These are phyloP conservation scores for Platichthys flesus DNA, from an alignment of 2,113 vertebrate species.

Conservation along the genomic window DNA sequence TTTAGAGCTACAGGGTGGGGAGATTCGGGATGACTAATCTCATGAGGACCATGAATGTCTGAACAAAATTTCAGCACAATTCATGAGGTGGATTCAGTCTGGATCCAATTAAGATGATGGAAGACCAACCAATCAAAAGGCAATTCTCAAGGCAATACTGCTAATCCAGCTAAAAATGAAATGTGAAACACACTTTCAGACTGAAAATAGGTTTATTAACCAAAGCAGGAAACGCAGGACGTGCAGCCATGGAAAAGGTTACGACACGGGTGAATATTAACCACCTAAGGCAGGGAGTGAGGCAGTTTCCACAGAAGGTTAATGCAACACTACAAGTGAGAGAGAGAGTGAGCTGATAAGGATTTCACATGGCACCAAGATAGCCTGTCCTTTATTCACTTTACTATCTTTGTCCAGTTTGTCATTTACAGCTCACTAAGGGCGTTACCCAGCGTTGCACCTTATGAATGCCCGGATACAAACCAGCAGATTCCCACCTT, in stretches of 20 bases:
- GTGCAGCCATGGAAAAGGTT: not conserved
- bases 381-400: not conserved
- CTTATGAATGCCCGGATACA: not conserved
- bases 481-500: not conserved
- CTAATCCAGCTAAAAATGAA: not conserved
- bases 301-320: not conserved
- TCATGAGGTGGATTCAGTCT: not conserved
- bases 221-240: not conserved
- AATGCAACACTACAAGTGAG: not conserved
- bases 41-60: not conserved
- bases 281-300: not conserved
- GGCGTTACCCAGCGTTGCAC: not conserved
- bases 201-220: no score
- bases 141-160: not conserved
- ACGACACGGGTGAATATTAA: slow-evolving; percentile 16
- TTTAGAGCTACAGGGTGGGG: not conserved
- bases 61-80: not conserved
- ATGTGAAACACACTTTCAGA: no score
- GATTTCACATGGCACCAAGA: not conserved
- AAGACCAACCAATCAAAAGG: not conserved
- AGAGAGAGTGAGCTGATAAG: slow-evolving; percentile 6
- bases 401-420: not conserved
- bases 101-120: not conserved
- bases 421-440: not conserved
- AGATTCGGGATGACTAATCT: not conserved